A percentile compares a stretch with the other conserved stretches of the same genome.
Evolutionary conservation across 1,140 invertebrate genomes (phyloP).

Genomic region (Lineus longissimus): DNA sequence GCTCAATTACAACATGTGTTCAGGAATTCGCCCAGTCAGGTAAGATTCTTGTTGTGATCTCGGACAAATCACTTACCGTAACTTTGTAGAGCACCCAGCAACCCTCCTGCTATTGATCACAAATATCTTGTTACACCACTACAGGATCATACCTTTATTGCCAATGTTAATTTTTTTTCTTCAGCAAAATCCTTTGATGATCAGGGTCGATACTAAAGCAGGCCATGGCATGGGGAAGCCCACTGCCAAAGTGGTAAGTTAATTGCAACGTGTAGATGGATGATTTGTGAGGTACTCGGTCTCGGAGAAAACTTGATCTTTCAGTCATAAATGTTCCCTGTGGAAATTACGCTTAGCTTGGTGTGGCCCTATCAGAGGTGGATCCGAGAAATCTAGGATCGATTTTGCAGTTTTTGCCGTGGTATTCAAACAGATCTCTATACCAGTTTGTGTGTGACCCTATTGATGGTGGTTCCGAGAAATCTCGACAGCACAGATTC

Average conservation of each 20-base stretch:
- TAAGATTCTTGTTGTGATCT: background rate
- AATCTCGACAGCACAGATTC: no score
- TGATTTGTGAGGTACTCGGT: background rate
- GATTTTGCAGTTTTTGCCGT: background rate
- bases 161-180: background rate
- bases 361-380: no score
- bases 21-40: background rate
- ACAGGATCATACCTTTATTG: background rate
- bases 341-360: no score
- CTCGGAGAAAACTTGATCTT: background rate
- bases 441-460: no score
- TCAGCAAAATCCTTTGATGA: conserved; percentile 84
- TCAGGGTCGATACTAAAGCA: conserved; percentile 88
- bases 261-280: background rate
- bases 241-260: conserved; percentile 79
- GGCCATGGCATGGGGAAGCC: conserved; percentile 96
- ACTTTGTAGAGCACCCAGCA: background rate
- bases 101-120: background rate
- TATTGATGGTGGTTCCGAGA: no score
- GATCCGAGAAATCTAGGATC: background rate
- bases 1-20: conserved; percentile 81
- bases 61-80: background rate
- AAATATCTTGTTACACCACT: background rate
- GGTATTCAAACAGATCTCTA: background rate
- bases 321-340: background rate